A percentile compares a stretch with the other conserved stretches of the same genome.
phyloP scores from a whole-genome alignment of 2,113 vertebrate species.

The Erythrolamprus reginae region DNA sequence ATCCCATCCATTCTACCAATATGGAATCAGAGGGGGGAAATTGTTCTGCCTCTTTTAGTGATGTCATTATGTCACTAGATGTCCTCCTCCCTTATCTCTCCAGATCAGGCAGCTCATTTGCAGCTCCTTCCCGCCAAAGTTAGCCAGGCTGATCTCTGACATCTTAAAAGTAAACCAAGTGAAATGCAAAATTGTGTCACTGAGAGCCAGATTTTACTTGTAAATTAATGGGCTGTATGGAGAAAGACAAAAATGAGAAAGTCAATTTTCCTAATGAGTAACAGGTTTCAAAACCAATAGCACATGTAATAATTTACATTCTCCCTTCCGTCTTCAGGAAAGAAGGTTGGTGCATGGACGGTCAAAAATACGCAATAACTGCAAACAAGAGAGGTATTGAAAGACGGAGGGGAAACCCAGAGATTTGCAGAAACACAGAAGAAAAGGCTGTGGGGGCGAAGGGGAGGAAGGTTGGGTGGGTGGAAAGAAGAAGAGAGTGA shows the following conservation, averaged over 20 bases:
- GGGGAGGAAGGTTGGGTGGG: not conserved
- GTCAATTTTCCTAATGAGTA: not conserved
- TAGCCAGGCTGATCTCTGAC: not conserved
- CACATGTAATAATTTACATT: not conserved
- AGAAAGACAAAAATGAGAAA: not conserved
- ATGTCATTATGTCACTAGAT: not conserved
- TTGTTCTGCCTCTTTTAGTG: not conserved
- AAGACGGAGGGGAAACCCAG: not conserved
- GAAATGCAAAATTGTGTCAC: not conserved
- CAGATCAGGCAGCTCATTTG: not conserved
- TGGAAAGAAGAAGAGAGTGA: not conserved
- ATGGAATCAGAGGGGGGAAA: accelerated
- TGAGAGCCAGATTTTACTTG: not conserved
- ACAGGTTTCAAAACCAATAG: not conserved
- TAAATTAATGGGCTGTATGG: not conserved
- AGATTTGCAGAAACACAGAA: not conserved
- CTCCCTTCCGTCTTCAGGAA: not conserved
- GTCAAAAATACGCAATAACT: not conserved
- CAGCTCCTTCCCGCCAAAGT: not conserved
- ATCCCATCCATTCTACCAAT: not conserved
- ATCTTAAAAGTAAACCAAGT: not conserved
- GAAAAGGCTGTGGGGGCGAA: not conserved
- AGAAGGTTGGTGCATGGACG: not conserved
- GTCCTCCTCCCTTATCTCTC: not conserved
- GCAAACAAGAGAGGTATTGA: not conserved